Evolutionary conservation across 2,113 vertebrate species (phyloP).

Genomic region (Chaenocephalus aceratus): DNA sequence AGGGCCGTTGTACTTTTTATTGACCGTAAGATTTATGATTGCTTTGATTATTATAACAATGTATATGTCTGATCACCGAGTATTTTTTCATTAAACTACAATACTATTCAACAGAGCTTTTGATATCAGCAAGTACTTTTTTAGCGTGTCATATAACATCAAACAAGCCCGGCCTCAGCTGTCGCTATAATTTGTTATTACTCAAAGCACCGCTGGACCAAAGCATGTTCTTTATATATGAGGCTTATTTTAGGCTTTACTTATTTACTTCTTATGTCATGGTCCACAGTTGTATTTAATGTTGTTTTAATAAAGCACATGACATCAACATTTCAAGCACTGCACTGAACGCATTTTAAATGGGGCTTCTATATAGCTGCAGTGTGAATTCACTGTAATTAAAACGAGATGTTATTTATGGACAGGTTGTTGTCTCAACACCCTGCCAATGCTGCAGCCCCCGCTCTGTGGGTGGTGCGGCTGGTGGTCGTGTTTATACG

Average conservation of each 20-base stretch:
- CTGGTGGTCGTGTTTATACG: constrained; percentile 61
- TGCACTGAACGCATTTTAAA: constrained; percentile 23
- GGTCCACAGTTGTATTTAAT: background rate
- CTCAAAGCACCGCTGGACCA: background rate
- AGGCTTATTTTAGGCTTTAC: background rate
- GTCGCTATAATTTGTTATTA: too few species aligned
- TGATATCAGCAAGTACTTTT: too few species aligned
- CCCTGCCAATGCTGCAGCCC: constrained; percentile 71
- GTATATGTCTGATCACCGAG: too few species aligned
- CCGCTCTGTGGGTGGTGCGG: constrained; percentile 68
- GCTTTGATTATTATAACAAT: too few species aligned
- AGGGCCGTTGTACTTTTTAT: too few species aligned
- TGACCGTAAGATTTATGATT: too few species aligned
- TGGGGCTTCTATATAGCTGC: constrained; percentile 39
- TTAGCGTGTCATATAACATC: too few species aligned
- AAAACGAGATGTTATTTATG: constrained; percentile 75
- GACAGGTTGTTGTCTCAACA: constrained; percentile 67
- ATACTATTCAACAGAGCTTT: too few species aligned
- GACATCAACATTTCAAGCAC: constrained; percentile 32
- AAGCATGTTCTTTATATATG: constrained; percentile 5
- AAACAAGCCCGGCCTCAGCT: too few species aligned
- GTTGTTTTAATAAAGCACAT: constrained; percentile 10
- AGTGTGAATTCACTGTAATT: constrained; percentile 47
- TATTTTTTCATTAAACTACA: too few species aligned
- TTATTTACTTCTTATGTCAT: constrained; percentile 3